These are phyloP conservation scores for Saguinus oedipus DNA, from an alignment of 2,797 vertebrate species.

Conservation along the genomic window DNA sequence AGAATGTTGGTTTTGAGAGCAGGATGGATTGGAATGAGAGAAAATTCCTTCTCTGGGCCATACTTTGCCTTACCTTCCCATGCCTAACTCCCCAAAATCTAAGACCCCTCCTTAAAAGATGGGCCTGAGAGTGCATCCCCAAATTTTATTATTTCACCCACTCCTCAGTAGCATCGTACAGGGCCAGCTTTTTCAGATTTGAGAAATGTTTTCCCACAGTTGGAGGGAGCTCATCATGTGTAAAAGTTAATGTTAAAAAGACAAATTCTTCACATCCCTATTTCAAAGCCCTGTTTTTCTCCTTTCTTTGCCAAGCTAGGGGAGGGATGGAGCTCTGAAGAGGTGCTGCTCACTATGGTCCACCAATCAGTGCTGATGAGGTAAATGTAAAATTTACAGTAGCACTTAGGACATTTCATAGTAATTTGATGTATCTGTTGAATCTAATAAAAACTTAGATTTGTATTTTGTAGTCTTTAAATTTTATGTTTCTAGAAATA, in stretches of 20 bases:
- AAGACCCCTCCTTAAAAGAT: background rate
- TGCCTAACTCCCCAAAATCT: background rate
- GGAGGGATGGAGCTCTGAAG: background rate
- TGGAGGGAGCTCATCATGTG: background rate
- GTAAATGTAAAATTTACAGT: background rate
- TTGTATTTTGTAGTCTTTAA: background rate
- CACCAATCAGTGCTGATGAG: background rate
- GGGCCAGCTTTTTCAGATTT: background rate
- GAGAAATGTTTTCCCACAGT: background rate
- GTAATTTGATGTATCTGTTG: background rate
- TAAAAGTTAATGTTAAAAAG: background rate
- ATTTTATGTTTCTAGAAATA: conserved; percentile 39
- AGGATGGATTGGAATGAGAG: background rate
- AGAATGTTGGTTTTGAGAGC: background rate
- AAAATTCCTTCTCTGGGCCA: background rate
- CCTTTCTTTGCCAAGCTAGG: background rate
- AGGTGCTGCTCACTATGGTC: too few relatives aligned
- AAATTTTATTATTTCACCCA: background rate
- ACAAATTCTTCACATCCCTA: background rate
- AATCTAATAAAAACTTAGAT: background rate
- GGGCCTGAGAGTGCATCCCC: background rate
- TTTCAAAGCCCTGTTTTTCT: background rate
- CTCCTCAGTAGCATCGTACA: background rate
- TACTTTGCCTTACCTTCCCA: background rate
- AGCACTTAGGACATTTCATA: background rate